These are phyloP conservation scores for Todiramphus chloris DNA, from an alignment of 2,113 vertebrate genomes.

Conservation along the genomic window DNA sequence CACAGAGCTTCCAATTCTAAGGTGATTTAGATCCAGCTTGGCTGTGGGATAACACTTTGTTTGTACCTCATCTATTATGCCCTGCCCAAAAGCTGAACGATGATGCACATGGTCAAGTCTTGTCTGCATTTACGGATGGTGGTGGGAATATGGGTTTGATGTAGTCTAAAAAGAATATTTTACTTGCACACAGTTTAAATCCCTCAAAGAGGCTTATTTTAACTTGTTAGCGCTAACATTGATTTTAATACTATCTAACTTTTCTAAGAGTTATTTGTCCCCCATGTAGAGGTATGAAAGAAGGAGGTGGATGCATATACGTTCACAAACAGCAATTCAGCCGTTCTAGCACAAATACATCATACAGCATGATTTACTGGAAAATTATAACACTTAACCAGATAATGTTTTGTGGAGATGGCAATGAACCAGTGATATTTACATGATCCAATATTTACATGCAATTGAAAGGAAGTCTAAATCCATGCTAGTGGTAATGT, in stretches of 20 bases:
- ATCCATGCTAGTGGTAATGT: not conserved
- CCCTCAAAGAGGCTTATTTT: not conserved
- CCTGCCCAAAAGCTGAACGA: not conserved
- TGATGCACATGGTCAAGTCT: not conserved
- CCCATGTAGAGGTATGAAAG: not conserved
- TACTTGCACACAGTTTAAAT: not conserved
- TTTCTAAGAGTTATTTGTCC: not conserved
- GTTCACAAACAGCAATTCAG: not conserved
- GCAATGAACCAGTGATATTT: not conserved
- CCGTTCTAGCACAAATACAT: not conserved
- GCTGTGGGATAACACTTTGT: not conserved
- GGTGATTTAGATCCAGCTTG: not conserved
- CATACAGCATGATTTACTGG: not conserved
- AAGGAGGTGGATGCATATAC: not conserved
- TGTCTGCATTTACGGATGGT: accelerated
- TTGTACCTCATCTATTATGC: not conserved
- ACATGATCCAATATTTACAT: not conserved
- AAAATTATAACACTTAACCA: not conserved
- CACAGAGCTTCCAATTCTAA: not conserved
- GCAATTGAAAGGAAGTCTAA: not conserved
- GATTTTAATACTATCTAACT: not conserved
- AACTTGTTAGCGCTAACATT: not conserved
- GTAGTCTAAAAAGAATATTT: not conserved
- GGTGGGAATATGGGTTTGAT: not conserved
- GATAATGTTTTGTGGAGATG: not conserved